Base-by-base conservation (phyloP, 2,888 invertebrate species). In the Noctua janthe region DNA sequence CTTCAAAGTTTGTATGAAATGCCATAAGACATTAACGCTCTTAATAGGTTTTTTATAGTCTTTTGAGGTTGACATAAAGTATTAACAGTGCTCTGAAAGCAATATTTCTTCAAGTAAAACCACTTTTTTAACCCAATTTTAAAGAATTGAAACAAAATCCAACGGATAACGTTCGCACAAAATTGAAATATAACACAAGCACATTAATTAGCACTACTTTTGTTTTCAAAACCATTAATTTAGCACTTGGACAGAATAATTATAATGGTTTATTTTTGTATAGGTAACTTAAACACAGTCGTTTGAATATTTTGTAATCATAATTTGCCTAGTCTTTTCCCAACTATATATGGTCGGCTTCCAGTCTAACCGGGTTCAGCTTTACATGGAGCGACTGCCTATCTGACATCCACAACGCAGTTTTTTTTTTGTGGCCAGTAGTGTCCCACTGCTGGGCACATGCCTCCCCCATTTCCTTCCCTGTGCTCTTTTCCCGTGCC, bases 91-190 rank as follows among this genome's bases (percentile, higher is more conserved):
- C 13, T 64, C n/a, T 17, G 2, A 43, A 23, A 73, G 2, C 17
- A 17, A 43, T 62, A 51, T 82, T 56, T 74, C 0, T 43, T 70
- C 29, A 71, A 71, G 62, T 43, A 47, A 79, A 78, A 84, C 70
- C 15, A 78, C 29, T 84, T 49, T 4, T 7, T 35, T 64, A 43
- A 75, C 43, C 43, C 5, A 75, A 11, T n/a, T 43, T 47, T 5
- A 23, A 23, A 67, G 11, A 43, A 66, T 66, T 66, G 23, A 23
- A 51, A 6, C 3, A 1, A 8, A 6, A 15, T 62, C 6, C 17
- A 11, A 39, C 11, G 8, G 39, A 23, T 15, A 59, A 66, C 10
- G 7, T 64, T 64, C 17, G 35, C 35, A 35, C 17, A 39, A 2
- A 23, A 66, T 66, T 66, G 11, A 11, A 59, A 59, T 15, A 15